Evolutionary conservation across 2,113 vertebrate species (phyloP).

Genomic region (Cettia cetti): DNA sequence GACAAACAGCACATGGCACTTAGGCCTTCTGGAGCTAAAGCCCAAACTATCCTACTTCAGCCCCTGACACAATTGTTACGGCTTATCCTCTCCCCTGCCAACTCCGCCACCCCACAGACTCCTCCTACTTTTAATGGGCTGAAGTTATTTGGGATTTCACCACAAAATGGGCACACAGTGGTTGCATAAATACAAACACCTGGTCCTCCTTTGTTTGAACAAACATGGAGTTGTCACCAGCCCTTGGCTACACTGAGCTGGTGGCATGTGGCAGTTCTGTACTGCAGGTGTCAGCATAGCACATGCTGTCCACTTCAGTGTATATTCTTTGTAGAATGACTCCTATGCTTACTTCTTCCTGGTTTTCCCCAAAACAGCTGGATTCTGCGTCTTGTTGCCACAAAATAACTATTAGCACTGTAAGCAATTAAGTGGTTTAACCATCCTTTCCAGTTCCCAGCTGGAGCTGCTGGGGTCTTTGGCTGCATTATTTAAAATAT

Average conservation of each 20-base stretch:
- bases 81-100: not conserved
- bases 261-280: not conserved
- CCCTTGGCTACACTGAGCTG: not conserved
- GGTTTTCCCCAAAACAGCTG: not conserved
- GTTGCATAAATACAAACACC: not conserved
- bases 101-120: not conserved
- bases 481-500: not conserved
- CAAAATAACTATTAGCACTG: not conserved
- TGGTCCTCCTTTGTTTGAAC: not conserved
- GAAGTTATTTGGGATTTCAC: not conserved
- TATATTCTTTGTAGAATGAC: not conserved
- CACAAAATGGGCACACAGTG: not conserved
- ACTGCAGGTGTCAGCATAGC: not conserved
- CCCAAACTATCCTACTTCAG: not conserved
- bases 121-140: not conserved
- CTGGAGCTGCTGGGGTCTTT: slow-evolving; percentile 7
- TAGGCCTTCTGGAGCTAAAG: not conserved
- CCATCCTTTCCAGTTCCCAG: not conserved
- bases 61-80: not conserved
- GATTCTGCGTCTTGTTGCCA: not conserved
- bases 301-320: not conserved
- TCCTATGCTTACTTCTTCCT: not conserved
- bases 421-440: slow-evolving; percentile 22
- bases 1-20: not conserved
- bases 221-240: not conserved